phyloP scores from a whole-genome alignment of 2,113 vertebrate species.

The Ellobius talpinus region DNA sequence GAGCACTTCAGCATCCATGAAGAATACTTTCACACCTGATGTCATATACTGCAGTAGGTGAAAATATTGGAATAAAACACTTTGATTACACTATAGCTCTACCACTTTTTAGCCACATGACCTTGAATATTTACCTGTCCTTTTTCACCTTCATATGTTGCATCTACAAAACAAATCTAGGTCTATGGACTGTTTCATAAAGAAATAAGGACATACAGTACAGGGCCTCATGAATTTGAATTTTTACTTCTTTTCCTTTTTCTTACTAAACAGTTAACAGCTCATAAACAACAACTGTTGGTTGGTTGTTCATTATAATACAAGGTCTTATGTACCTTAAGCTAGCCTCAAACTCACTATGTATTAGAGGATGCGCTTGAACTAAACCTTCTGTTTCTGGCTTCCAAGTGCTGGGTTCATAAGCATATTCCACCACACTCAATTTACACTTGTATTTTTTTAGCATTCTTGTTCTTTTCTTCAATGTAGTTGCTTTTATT shows the following conservation, averaged over 20 bases:
- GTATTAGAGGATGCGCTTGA: not conserved
- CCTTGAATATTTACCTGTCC: not conserved
- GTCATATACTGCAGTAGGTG: not conserved
- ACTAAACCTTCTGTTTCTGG: not conserved
- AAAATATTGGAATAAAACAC: not conserved
- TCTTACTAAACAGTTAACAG: constrained; percentile 38
- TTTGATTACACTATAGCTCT: not conserved
- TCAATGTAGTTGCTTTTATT: not conserved
- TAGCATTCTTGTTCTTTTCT: not conserved
- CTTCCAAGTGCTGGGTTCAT: not conserved
- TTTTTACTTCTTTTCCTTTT: not conserved
- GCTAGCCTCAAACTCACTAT: not conserved
- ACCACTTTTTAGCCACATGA: not conserved
- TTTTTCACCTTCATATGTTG: not conserved
- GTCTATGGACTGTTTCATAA: not conserved
- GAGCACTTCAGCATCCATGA: not conserved
- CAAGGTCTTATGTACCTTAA: not conserved
- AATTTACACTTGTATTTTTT: not conserved
- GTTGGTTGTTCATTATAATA: not conserved
- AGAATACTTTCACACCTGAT: not conserved
- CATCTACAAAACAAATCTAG: not conserved
- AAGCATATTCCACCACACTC: not conserved
- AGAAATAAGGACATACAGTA: not conserved
- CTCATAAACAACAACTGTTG: not conserved
- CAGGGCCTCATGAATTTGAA: not conserved